Conservation (phyloP, 2,888 invertebrate species). For the Cryptosula pallasiana region DNA sequence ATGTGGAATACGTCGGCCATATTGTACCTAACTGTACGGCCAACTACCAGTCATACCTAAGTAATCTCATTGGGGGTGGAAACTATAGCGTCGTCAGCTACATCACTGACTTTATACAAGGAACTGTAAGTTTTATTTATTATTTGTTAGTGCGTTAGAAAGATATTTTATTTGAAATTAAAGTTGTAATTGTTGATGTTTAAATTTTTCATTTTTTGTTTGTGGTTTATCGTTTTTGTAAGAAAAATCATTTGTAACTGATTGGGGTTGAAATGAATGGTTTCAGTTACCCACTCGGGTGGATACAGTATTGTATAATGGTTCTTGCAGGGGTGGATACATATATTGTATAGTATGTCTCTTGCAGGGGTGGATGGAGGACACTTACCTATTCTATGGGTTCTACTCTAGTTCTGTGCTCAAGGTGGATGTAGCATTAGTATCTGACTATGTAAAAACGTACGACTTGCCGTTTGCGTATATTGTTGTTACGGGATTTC, state of each 20-base stretch:
- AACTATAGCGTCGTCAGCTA: constrained; percentile 27
- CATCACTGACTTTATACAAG: constrained; percentile 40
- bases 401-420: constrained; percentile 58
- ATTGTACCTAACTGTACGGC: constrained; percentile 30
- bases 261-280: too few relatives aligned
- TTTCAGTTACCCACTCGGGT: too few relatives aligned
- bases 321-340: too few relatives aligned
- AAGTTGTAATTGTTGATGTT: not conserved
- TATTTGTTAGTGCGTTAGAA: too few relatives aligned
- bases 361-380: constrained; percentile 69
- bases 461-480: constrained; percentile 77
- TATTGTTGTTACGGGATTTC: constrained; percentile 44
- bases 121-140: constrained; percentile 42
- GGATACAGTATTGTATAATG: too few relatives aligned
- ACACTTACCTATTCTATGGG: constrained; percentile 76
- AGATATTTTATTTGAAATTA: too few relatives aligned
- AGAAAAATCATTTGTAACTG: too few relatives aligned
- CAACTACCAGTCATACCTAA: constrained; percentile 32
- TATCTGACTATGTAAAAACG: constrained; percentile 27
- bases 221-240: too few relatives aligned
- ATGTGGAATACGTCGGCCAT: not conserved
- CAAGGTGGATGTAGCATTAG: constrained; percentile 22
- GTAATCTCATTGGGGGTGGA: constrained; percentile 29
- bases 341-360: too few relatives aligned
- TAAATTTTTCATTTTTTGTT: too few relatives aligned